phyloP scores from a whole-genome alignment of 2,797 vertebrate species.

The Holocentrus rufus region DNA sequence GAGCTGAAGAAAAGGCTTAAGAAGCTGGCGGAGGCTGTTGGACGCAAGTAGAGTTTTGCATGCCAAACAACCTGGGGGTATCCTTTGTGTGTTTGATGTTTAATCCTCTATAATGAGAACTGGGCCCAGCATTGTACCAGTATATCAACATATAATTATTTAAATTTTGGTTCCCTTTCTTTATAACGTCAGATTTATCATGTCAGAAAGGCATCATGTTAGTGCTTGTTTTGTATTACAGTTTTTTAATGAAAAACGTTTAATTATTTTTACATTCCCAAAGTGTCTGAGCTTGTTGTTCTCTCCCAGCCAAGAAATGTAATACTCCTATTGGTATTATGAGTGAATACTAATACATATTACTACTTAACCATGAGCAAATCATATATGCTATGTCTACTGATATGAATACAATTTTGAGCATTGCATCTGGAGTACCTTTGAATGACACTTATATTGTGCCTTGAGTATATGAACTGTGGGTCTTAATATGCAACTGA shows the following conservation, averaged over 20 bases:
- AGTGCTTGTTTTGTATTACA: background rate
- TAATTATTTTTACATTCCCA: constrained; percentile 56
- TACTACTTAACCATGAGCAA: background rate
- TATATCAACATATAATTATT: constrained; percentile 14
- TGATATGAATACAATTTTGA: background rate
- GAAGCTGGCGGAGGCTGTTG: constrained; percentile 94
- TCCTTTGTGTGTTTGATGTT: constrained; percentile 4
- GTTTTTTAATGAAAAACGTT: constrained; percentile 17
- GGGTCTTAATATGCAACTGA: constrained; percentile 52
- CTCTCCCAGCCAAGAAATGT: background rate
- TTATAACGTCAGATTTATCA: background rate
- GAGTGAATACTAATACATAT: background rate
- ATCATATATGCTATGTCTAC: background rate
- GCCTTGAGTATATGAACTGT: constrained; percentile 58
- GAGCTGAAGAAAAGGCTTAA: constrained; percentile 99
- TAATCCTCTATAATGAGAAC: constrained; percentile 12
- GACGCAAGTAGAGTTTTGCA: constrained; percentile 86
- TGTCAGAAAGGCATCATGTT: background rate
- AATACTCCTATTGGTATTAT: background rate
- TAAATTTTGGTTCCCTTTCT: constrained; percentile 22
- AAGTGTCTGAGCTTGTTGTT: constrained; percentile 24
- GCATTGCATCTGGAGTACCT: constrained; percentile 5
- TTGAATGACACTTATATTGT: constrained; percentile 39
- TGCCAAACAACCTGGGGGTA: constrained; percentile 13
- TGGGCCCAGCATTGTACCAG: constrained; percentile 7